Evolutionary conservation across 1,140 invertebrate genomes (phyloP).

Genomic region (Pseudomyrmex concolor): DNA sequence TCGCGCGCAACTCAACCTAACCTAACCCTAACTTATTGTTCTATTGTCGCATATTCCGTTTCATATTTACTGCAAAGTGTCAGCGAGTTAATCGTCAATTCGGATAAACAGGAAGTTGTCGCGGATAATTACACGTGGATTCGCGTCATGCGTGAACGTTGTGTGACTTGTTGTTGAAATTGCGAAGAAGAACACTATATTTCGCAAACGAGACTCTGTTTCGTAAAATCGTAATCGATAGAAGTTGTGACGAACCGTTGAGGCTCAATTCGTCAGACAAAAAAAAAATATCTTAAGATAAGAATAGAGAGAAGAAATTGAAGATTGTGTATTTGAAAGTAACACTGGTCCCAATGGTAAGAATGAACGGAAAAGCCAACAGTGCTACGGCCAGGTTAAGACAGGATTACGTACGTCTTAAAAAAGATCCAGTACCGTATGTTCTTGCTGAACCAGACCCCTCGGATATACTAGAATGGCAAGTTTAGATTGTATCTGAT

Average conservation of each 20-base stretch:
- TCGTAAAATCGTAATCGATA: not conserved
- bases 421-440: slow-evolving; percentile 98
- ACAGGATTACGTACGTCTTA: slow-evolving; percentile 97
- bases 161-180: not conserved
- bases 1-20: slow-evolving; percentile 10
- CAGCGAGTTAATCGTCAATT: not conserved
- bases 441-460: slow-evolving; percentile 97
- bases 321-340: not conserved
- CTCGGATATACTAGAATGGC: slow-evolving; percentile 98
- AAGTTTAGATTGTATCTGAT: slow-evolving; percentile 70
- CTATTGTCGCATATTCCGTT: not conserved
- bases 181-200: not conserved
- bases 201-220: not conserved
- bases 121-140: not conserved
- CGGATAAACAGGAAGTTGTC: not conserved
- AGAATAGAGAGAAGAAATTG: not conserved
- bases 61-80: not conserved
- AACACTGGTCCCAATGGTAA: slow-evolving; percentile 65
- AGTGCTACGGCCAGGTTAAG: slow-evolving; percentile 95
- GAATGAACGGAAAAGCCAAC: slow-evolving; percentile 84
- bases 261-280: no score
- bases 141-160: not conserved
- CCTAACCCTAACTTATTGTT: no score
- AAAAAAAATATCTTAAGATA: no score
- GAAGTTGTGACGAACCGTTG: no score